phyloP scores from a whole-genome alignment of 1,140 invertebrate genomes.

The Triops longicaudatus region DNA sequence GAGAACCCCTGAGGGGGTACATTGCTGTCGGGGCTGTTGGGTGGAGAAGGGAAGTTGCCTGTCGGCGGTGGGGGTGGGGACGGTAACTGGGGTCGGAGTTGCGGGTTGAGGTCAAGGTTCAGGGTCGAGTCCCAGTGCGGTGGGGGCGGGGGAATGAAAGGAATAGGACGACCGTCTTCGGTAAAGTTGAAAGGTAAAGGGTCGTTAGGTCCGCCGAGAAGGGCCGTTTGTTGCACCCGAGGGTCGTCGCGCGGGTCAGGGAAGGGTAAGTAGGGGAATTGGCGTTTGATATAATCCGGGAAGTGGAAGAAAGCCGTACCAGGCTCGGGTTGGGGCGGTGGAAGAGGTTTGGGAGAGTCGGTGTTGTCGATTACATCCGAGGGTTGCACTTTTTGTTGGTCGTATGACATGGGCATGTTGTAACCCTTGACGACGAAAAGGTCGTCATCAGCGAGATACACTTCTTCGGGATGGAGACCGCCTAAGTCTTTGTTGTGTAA shows the following conservation, averaged over 20 bases:
- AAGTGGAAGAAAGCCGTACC: constrained; percentile 31
- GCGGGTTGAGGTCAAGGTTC: constrained; percentile 29
- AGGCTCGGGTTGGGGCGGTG: constrained; percentile 33
- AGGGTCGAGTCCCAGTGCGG: constrained; percentile 28
- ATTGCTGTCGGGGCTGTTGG: constrained; percentile 34
- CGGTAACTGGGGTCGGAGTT: constrained; percentile 50
- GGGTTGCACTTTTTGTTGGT: constrained; percentile 47
- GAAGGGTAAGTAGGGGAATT: constrained; percentile 38
- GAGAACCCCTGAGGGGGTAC: not conserved
- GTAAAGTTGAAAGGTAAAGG: constrained; percentile 18
- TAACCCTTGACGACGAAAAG: constrained; percentile 73
- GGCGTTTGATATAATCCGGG: constrained; percentile 29
- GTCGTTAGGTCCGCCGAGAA: not conserved
- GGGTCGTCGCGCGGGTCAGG: constrained; percentile 34
- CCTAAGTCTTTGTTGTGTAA: constrained; percentile 62
- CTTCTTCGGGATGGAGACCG: constrained; percentile 70
- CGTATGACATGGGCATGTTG: constrained; percentile 43
- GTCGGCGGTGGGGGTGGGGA: constrained; percentile 53
- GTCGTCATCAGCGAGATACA: constrained; percentile 82
- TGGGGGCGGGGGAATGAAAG: constrained; percentile 30
- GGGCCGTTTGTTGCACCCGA: constrained; percentile 26
- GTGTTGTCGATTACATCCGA: constrained; percentile 63
- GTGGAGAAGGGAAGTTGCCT: constrained; percentile 58
- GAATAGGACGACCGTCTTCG: constrained; percentile 16
- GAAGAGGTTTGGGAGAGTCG: constrained; percentile 52